Conservation (phyloP, 1,140 invertebrate genomes). For the Phortica variegata region DNA sequence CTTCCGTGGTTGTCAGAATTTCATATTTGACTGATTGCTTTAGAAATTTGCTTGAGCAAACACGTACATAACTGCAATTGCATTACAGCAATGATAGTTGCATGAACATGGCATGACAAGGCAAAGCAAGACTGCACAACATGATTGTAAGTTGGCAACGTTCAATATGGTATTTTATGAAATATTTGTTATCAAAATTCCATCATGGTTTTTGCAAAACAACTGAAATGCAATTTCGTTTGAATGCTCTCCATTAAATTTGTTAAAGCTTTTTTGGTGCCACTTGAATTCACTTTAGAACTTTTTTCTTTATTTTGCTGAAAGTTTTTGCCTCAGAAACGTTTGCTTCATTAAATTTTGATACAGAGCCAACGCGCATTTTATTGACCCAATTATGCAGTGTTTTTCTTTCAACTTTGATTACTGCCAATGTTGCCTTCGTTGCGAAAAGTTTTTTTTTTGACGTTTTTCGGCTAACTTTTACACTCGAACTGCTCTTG, state of each 20-base stretch:
- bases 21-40: constrained; percentile 52
- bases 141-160: too few relatives aligned
- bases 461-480: too few relatives aligned
- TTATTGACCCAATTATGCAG: constrained; percentile 40
- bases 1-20: constrained; percentile 42
- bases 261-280: constrained; percentile 4
- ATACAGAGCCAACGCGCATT: constrained; percentile 1
- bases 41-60: constrained; percentile 13
- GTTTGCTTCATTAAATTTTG: constrained; percentile 38
- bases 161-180: too few relatives aligned
- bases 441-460: constrained; percentile 26
- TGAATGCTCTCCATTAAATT: too few relatives aligned
- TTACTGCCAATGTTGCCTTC: background rate
- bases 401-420: constrained; percentile 14
- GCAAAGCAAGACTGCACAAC: constrained; percentile 4
- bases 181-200: too few relatives aligned
- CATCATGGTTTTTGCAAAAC: too few relatives aligned
- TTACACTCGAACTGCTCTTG: too few relatives aligned
- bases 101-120: constrained; percentile 38
- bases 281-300: background rate
- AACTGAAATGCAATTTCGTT: too few relatives aligned
- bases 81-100: constrained; percentile 1
- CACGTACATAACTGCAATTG: constrained; percentile 35
- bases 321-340: too few relatives aligned
- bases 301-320: constrained; percentile 35